Evolutionary conservation across 2,797 vertebrate species (phyloP).

Genomic region (Gorsachius magnificus): DNA sequence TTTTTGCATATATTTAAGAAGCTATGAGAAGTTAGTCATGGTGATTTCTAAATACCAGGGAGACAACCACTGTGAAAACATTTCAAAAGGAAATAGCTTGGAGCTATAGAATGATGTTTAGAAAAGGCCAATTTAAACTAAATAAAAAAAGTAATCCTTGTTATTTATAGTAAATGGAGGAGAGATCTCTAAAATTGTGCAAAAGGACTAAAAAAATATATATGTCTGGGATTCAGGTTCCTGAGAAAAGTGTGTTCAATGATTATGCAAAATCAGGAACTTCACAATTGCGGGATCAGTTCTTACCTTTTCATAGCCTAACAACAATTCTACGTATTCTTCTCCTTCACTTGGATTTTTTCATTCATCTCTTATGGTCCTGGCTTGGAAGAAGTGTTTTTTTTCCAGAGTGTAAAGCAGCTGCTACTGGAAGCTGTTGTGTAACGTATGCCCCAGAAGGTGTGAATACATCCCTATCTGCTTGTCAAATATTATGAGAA

Average conservation of each 20-base stretch:
- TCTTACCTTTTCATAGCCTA: not conserved
- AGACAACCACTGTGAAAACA: not conserved
- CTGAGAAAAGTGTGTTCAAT: not conserved
- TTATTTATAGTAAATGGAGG: not conserved
- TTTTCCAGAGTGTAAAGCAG: constrained; percentile 13
- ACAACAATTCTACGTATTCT: not conserved
- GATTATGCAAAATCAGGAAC: not conserved
- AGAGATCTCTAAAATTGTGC: not conserved
- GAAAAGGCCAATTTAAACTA: constrained; percentile 19
- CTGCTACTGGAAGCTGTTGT: constrained; percentile 41
- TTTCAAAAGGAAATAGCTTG: not conserved
- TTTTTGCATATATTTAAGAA: constrained; percentile 14
- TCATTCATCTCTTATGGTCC: not conserved
- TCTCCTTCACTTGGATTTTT: not conserved
- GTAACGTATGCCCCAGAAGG: not conserved
- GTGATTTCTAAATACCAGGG: not conserved
- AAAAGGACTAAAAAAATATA: not conserved
- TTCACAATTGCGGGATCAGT: not conserved
- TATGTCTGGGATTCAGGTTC: not conserved
- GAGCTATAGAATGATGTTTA: not conserved
- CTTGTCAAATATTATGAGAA: constrained; percentile 60
- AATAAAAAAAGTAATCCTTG: not conserved
- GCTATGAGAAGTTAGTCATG: not conserved
- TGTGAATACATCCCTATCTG: constrained; percentile 20
- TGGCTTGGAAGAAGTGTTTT: not conserved